Conservation (phyloP, 2,797 vertebrate species). For the Lates japonicus region DNA sequence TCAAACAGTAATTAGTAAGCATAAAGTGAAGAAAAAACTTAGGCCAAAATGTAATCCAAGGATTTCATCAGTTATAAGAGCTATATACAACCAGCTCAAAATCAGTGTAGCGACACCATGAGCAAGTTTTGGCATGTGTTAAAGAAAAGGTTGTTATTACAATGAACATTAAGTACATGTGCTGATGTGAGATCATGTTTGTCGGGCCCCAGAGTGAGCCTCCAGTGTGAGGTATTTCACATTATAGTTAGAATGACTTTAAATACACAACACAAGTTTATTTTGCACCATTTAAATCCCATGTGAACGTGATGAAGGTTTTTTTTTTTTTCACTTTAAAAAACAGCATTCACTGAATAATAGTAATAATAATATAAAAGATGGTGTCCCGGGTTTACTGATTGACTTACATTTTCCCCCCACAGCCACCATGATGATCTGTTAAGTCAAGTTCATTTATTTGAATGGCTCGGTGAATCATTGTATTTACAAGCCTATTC, state of each 20-base stretch:
- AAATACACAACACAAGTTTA: neutral
- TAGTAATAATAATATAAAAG: neutral
- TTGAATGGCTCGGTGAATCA: neutral
- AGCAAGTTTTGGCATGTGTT: slow-evolving; percentile 1
- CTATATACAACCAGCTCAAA: neutral
- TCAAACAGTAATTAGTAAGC: neutral
- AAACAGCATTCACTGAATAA: neutral
- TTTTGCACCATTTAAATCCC: neutral
- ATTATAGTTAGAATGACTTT: neutral
- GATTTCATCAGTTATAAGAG: neutral
- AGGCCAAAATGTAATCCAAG: neutral
- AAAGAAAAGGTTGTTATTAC: slow-evolving; percentile 4
- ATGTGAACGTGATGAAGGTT: neutral
- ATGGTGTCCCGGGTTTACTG: neutral
- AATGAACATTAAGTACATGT: neutral
- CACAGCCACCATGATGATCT: neutral
- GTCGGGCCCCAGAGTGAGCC: neutral
- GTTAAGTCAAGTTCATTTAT: neutral
- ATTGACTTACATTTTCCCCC: neutral
- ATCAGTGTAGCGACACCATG: neutral
- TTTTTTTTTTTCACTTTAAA: neutral
- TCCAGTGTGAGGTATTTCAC: slow-evolving; percentile 14
- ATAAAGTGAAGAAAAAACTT: neutral
- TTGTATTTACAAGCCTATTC: neutral
- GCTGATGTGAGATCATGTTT: neutral